Base-by-base conservation (phyloP, 1,140 invertebrate species). In the Drosophila parvula region DNA sequence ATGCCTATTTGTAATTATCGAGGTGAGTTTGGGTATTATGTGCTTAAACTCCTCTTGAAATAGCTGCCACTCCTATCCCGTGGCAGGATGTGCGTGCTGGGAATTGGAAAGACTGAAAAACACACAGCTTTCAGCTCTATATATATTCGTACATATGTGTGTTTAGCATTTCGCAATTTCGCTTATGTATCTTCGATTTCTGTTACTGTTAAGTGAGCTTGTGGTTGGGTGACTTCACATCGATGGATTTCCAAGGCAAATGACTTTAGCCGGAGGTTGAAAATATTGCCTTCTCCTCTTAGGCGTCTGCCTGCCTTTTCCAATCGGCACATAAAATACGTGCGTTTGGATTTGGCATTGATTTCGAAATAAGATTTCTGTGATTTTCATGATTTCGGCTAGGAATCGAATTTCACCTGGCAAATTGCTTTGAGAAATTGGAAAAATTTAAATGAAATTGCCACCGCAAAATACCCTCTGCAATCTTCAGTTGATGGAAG, bases 1-100 rank as follows among this genome's bases (percentile, higher is more conserved):
- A 7, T 5, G 57, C n/a, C 36, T 53, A 48, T 68, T 56, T 68
- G 74, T 77, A 77, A 77, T 77, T 77, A 77, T 77, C 53, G 62
- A 48, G 41, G 61, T 44, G 74, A 68, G 74, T 62, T 38, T 10
- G 34, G 48, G 74, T 59, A 77, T 77, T 77, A 77, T 68, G 74
- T 48, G 62, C 62, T 77, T 77, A 60, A 56, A 36, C 34, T 68
- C 53, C 43, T 38, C 40, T 30, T 18, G 32, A 51, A 51, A 41
- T 41, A 32, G 36, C 32, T 38, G 27, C 11, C 62, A 5, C 3
- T 14, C 11, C 5, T 10, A 22, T n/a, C 8, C 10, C 16, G 4
- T 1, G 22, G 36, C 6, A 28, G 44, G 12, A 71, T 16, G 69
- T 77, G 74, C 74, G 74, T 77, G 74, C 55, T 34, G 38, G 22